Conservation (phyloP, 2,888 invertebrate species). For the Atrina japonica region DNA sequence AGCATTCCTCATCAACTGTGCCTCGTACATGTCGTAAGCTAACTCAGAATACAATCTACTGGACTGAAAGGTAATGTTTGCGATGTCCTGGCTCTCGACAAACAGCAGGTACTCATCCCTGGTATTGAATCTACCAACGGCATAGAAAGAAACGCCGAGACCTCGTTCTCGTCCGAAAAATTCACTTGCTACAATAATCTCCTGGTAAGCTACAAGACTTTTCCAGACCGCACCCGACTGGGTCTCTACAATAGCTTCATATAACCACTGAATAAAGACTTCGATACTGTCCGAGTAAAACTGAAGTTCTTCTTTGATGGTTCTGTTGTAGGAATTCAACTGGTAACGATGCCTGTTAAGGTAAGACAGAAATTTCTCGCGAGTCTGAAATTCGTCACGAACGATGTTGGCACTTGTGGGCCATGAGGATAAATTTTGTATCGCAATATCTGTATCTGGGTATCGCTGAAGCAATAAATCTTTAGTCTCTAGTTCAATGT, state of each 20-base stretch:
- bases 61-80: slow-evolving; percentile 58
- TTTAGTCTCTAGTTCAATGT: slow-evolving; percentile 68
- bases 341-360: slow-evolving; percentile 60
- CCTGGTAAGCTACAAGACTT: slow-evolving; percentile 62
- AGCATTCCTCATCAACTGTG: slow-evolving; percentile 22
- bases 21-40: slow-evolving; percentile 56
- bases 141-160: slow-evolving; percentile 62
- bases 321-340: slow-evolving; percentile 52
- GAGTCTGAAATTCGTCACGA: slow-evolving; percentile 62
- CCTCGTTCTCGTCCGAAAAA: slow-evolving; percentile 66
- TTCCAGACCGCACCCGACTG: slow-evolving; percentile 63
- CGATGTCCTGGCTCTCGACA: slow-evolving; percentile 59
- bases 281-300: slow-evolving; percentile 64
- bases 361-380: slow-evolving; percentile 64
- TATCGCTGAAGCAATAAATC: slow-evolving; percentile 64
- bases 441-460: slow-evolving; percentile 64
- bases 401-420: slow-evolving; percentile 60
- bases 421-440: slow-evolving; percentile 65
- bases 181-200: slow-evolving; percentile 63
- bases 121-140: slow-evolving; percentile 54
- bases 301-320: slow-evolving; percentile 57
- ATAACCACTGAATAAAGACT: slow-evolving; percentile 64
- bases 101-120: slow-evolving; percentile 62
- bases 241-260: slow-evolving; percentile 78
- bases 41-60: slow-evolving; percentile 60